phyloP scores from a whole-genome alignment of 1,140 invertebrate genomes.

The Catajapyx aquilonaris region DNA sequence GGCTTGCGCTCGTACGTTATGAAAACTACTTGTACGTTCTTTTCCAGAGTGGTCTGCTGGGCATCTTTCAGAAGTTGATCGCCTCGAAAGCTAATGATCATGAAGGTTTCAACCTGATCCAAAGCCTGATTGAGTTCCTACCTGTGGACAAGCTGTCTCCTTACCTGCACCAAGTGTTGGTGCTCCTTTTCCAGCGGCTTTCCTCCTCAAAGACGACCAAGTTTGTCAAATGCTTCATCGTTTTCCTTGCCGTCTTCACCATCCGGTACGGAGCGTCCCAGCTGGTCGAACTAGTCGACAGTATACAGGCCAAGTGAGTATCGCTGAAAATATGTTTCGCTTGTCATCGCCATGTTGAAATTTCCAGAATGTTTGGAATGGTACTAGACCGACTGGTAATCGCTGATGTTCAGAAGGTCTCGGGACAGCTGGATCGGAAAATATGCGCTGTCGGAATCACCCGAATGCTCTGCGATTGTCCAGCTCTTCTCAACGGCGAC shows the following conservation, averaged over 20 bases:
- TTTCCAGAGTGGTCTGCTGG: conserved; percentile 59
- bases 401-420: conserved; percentile 66
- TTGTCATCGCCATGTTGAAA: conserved; percentile 5
- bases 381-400: conserved; percentile 73
- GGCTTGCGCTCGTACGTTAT: no score
- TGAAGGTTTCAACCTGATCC: conserved; percentile 81
- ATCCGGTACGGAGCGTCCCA: conserved; percentile 48
- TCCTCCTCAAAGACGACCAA: conserved; percentile 86
- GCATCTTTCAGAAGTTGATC: conserved; percentile 91
- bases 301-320: conserved; percentile 61
- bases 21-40: conserved; percentile 10
- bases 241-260: conserved; percentile 71
- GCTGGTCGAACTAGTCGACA: conserved; percentile 59
- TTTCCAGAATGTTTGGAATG: conserved; percentile 77
- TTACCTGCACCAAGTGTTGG: conserved; percentile 73
- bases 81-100: conserved; percentile 89
- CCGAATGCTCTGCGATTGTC: conserved; percentile 59
- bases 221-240: conserved; percentile 67
- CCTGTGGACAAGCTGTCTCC: conserved; percentile 42
- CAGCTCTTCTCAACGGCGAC: conserved; percentile 34
- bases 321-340: conserved; percentile 4
- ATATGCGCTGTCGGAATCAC: conserved; percentile 72
- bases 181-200: conserved; percentile 74
- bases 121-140: conserved; percentile 56
- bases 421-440: conserved; percentile 60